phyloP scores from a whole-genome alignment of 2,888 invertebrate species.

The Dolomedes plantarius region DNA sequence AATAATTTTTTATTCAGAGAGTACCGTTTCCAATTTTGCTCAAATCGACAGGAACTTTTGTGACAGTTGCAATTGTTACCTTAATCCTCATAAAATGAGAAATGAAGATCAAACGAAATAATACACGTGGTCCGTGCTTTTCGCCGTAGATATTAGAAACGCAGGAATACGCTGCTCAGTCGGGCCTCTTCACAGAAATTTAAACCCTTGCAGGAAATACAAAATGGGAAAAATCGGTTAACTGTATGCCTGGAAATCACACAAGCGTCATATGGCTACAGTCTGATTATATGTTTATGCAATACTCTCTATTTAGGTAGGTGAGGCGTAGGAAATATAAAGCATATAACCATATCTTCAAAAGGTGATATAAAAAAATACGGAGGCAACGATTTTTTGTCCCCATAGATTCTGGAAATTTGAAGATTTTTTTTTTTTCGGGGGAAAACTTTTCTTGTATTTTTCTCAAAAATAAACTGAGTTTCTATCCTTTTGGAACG shows the following conservation, averaged over 20 bases:
- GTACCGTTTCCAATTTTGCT: background rate
- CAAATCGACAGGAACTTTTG: background rate
- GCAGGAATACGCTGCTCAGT: background rate
- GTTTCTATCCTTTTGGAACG: conserved; percentile 63
- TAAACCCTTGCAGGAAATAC: background rate
- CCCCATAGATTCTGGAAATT: conserved; percentile 56
- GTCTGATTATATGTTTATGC: conserved; percentile 44
- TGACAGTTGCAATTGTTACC: background rate
- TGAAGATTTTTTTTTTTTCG: conserved; percentile 27
- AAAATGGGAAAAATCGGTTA: conserved; percentile 32
- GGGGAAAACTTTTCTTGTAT: conserved; percentile 9
- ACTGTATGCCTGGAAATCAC: conserved; percentile 31
- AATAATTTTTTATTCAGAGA: background rate
- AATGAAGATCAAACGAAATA: background rate
- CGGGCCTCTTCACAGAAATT: background rate
- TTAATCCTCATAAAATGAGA: background rate
- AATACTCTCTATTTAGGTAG: conserved; percentile 21
- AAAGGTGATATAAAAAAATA: conserved; percentile 43
- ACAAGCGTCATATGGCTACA: conserved; percentile 20
- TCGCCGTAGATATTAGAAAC: background rate
- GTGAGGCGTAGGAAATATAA: conserved; percentile 45
- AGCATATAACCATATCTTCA: conserved; percentile 65
- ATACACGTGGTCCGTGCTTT: background rate
- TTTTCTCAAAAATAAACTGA: conserved; percentile 54
- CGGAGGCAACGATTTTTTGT: conserved; percentile 22